Percentiles rank a stretch among this genome's conserved stretches.
Evolutionary conservation across 92 coral and sea anemone species (phyloP).

Genomic region (Meandrina meandrites): DNA sequence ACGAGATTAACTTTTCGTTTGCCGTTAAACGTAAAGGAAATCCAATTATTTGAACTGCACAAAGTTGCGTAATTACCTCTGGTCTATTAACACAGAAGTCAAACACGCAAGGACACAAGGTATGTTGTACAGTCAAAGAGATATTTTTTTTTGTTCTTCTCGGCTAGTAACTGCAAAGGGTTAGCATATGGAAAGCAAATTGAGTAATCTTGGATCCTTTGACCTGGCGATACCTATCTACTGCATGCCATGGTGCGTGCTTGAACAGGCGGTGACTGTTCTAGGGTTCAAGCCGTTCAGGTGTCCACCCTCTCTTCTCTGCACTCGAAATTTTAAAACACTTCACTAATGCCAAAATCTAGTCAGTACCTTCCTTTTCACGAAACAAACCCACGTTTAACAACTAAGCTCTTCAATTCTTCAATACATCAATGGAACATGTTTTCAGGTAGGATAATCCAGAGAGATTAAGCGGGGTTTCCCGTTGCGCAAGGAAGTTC

Average conservation of each 20-base stretch:
- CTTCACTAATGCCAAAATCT: background rate
- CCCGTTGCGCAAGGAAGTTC: background rate
- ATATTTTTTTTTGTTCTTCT: background rate
- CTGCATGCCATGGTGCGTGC: background rate
- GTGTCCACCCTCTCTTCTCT: background rate
- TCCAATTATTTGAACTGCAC: constrained; percentile 6
- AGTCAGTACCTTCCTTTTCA: background rate
- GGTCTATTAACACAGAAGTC: background rate
- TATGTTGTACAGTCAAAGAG: background rate
- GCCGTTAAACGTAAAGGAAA: background rate
- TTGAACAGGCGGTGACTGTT: background rate
- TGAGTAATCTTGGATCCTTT: too few relatives aligned
- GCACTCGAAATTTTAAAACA: background rate
- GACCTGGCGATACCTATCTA: too few relatives aligned
- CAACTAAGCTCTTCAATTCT: background rate
- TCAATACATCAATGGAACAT: background rate
- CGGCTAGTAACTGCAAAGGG: background rate
- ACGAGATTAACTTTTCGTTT: constrained; percentile 35
- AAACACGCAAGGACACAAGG: background rate
- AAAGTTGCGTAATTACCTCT: background rate
- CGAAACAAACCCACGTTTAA: background rate
- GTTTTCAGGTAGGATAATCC: background rate
- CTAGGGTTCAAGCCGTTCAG: background rate
- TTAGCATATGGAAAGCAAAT: too few relatives aligned
- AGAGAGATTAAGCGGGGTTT: background rate